phyloP scores from a whole-genome alignment of 2,113 vertebrate genomes.

The Pluvianellus socialis region DNA sequence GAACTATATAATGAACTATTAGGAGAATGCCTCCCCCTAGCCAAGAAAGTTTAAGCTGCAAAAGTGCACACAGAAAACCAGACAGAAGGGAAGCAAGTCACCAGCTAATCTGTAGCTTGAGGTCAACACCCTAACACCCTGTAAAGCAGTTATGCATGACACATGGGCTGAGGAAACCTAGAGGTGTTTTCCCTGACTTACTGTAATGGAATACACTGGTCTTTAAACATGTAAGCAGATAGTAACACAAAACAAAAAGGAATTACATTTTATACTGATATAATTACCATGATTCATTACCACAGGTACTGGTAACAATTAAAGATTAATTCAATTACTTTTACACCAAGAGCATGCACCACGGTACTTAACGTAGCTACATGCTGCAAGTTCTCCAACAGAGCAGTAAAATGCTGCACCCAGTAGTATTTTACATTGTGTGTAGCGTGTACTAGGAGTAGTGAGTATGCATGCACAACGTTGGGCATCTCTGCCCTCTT shows the following conservation, averaged over 20 bases:
- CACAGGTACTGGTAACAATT: not conserved
- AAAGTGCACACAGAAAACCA: not conserved
- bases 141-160: not conserved
- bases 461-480: accelerated
- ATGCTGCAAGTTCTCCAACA: not conserved
- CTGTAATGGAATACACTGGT: not conserved
- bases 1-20: not conserved
- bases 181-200: not conserved
- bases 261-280: not conserved
- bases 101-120: not conserved
- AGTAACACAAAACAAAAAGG: not conserved
- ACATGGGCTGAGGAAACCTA: not conserved
- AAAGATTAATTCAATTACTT: not conserved
- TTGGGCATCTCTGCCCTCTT: not conserved
- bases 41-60: not conserved
- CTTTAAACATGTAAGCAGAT: not conserved
- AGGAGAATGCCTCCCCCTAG: not conserved
- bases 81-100: not conserved
- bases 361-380: not conserved
- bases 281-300: not conserved
- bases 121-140: not conserved
- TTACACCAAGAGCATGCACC: not conserved
- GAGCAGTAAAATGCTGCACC: not conserved
- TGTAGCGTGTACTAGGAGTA: accelerated
- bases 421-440: accelerated